Evolutionary conservation across 2,113 vertebrate genomes (phyloP).

Genomic region (Paratilapia polleni): DNA sequence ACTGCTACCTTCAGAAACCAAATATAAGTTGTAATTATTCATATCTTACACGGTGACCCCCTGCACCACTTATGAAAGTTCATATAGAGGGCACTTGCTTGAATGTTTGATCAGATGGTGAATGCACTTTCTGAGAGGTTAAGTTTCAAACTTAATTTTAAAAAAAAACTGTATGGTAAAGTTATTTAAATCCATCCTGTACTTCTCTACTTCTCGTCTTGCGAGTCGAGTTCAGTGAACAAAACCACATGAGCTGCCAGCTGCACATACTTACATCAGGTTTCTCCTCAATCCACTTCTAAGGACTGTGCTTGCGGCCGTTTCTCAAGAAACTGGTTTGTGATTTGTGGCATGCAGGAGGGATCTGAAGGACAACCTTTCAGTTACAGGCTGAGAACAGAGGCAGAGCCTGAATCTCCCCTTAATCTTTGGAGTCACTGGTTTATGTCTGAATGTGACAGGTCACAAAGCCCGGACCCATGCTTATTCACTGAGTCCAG

Average conservation of each 20-base stretch:
- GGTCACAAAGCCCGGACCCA: conserved; percentile 35
- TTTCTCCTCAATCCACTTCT: conserved; percentile 73
- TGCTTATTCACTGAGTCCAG: conserved; percentile 52
- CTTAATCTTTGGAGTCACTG: conserved; percentile 57
- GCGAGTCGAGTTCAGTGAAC: conserved; percentile 49
- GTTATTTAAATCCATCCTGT: conserved; percentile 72
- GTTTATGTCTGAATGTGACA: conserved; percentile 63
- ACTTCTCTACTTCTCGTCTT: conserved; percentile 46
- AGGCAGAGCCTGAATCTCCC: conserved; percentile 26
- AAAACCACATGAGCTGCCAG: conserved; percentile 79
- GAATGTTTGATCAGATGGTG: conserved; percentile 59
- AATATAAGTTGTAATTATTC: conserved; percentile 31
- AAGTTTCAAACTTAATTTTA: conserved; percentile 26
- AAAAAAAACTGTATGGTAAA: conserved; percentile 15
- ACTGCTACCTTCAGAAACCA: conserved; percentile 9
- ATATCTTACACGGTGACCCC: conserved; percentile 15
- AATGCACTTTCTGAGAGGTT: conserved; percentile 52
- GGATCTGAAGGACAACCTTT: conserved; percentile 63
- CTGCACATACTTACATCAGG: conserved; percentile 73
- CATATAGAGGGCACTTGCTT: conserved; percentile 9
- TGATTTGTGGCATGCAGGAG: conserved; percentile 41
- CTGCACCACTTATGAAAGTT: conserved; percentile 24
- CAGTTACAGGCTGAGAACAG: conserved; percentile 20
- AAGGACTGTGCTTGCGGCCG: conserved; percentile 64
- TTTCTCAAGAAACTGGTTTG: conserved; percentile 58